Percentiles rank a stretch among this genome's conserved stretches.
Conservation (phyloP, 1,140 invertebrate genomes). For the Coelopa frigida region DNA sequence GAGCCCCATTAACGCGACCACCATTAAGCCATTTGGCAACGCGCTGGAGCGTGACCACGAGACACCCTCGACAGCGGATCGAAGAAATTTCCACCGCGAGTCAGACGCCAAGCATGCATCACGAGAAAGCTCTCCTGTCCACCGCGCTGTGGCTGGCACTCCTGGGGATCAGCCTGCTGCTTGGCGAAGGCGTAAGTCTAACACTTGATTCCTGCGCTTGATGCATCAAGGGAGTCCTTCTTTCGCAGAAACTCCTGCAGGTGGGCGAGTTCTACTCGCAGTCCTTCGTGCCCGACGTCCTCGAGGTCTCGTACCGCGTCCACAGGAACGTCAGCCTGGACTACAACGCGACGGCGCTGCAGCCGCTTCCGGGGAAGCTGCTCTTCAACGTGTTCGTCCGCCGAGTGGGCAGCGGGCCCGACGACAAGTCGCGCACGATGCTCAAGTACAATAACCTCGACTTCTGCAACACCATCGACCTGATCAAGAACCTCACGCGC, state of each 20-base stretch:
- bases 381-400: slow-evolving; percentile 14
- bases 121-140: too few relatives aligned
- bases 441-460: slow-evolving; percentile 11
- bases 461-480: slow-evolving; percentile 14
- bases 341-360: slow-evolving; percentile 11
- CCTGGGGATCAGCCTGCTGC: too few relatives aligned
- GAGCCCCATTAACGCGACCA: too few relatives aligned
- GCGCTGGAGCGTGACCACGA: too few relatives aligned
- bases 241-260: slow-evolving; percentile 3
- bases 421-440: not conserved
- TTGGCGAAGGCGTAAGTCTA: too few relatives aligned
- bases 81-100: too few relatives aligned
- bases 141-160: too few relatives aligned
- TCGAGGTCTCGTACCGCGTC: slow-evolving; percentile 9
- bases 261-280: slow-evolving; percentile 13
- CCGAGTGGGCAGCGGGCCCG: not conserved
- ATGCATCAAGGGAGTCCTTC: too few relatives aligned
- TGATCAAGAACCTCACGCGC: slow-evolving; percentile 1
- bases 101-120: too few relatives aligned
- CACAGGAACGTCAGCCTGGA: slow-evolving; percentile 5
- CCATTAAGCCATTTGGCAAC: too few relatives aligned
- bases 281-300: slow-evolving; percentile 13
- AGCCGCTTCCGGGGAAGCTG: slow-evolving; percentile 11
- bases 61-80: too few relatives aligned
- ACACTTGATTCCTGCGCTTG: too few relatives aligned